Percentiles rank a stretch among this genome's conserved stretches.
These are phyloP conservation scores for Pyrochroa serraticornis DNA, from an alignment of 2,888 invertebrate species.

Conservation along the genomic window DNA sequence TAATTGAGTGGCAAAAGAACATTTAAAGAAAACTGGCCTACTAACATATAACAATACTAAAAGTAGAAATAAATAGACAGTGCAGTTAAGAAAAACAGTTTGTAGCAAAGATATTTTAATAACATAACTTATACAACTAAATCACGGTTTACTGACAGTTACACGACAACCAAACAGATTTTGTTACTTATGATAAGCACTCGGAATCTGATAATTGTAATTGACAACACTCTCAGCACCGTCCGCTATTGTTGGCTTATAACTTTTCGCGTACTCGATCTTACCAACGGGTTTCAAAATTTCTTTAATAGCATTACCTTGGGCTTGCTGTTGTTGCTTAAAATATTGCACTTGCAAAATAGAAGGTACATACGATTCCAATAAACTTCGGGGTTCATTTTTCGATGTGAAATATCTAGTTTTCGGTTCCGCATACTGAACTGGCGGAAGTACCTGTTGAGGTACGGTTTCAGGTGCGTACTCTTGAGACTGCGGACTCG, in stretches of 20 bases:
- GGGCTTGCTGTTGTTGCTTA: conserved; percentile 41
- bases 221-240: conserved; percentile 16
- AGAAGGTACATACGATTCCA: conserved; percentile 62
- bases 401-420: conserved; percentile 17
- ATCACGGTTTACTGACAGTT: conserved; percentile 45
- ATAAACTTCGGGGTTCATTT: conserved; percentile 57
- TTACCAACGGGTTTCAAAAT: conserved; percentile 16
- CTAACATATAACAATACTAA: too few relatives aligned
- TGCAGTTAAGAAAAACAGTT: too few relatives aligned
- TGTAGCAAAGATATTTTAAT: too few relatives aligned
- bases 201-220: conserved; percentile 19
- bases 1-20: too few relatives aligned
- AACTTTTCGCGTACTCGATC: conserved; percentile 12
- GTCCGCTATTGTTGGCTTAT: conserved; percentile 5
- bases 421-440: conserved; percentile 6
- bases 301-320: conserved; percentile 33
- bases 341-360: conserved; percentile 51
- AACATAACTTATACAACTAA: conserved; percentile 7
- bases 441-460: conserved; percentile 13
- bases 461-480: conserved; percentile 16
- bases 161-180: conserved; percentile 29
- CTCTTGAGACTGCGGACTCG: conserved; percentile 17
- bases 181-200: conserved; percentile 15
- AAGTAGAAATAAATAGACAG: too few relatives aligned
- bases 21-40: too few relatives aligned